These are phyloP conservation scores for Aphidius ervi DNA, from an alignment of 1,140 invertebrate species.

Conservation along the genomic window DNA sequence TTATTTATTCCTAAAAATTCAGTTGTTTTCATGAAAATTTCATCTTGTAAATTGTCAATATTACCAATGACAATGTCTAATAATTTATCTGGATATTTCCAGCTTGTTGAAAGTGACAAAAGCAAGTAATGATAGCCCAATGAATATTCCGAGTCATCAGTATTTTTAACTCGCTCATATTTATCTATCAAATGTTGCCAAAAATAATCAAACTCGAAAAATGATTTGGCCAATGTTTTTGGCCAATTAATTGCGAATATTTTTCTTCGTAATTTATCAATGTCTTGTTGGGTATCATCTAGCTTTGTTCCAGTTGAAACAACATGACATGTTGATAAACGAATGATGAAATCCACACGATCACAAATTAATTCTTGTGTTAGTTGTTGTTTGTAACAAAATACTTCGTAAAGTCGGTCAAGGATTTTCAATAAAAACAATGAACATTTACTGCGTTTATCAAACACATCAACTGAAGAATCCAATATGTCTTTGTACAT, in stretches of 20 bases:
- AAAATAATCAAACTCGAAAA: neutral
- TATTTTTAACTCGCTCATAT: conserved; percentile 1
- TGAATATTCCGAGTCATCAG: neutral
- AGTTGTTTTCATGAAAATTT: neutral
- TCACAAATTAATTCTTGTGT: conserved; percentile 1
- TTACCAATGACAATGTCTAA: conserved; percentile 7
- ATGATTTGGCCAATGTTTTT: neutral
- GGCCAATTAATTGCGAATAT: neutral
- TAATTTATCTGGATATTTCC: neutral
- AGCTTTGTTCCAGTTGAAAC: conserved; percentile 1
- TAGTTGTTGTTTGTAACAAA: neutral
- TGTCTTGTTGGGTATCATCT: neutral
- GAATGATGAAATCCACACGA: neutral
- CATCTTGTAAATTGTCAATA: conserved; percentile 6
- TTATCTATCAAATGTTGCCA: neutral
- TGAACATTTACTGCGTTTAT: conserved; percentile 1
- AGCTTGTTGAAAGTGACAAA: neutral
- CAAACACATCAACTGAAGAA: conserved; percentile 1
- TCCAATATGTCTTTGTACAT: conserved; percentile 5
- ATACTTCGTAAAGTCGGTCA: conserved; percentile 4
- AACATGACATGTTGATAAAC: neutral
- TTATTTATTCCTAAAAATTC: neutral
- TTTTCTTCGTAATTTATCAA: conserved; percentile 1
- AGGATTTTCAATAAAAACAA: conserved; percentile 7
- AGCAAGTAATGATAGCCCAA: neutral